phyloP scores from a whole-genome alignment of 1,140 invertebrate genomes.

The Drosophila biarmipes region DNA sequence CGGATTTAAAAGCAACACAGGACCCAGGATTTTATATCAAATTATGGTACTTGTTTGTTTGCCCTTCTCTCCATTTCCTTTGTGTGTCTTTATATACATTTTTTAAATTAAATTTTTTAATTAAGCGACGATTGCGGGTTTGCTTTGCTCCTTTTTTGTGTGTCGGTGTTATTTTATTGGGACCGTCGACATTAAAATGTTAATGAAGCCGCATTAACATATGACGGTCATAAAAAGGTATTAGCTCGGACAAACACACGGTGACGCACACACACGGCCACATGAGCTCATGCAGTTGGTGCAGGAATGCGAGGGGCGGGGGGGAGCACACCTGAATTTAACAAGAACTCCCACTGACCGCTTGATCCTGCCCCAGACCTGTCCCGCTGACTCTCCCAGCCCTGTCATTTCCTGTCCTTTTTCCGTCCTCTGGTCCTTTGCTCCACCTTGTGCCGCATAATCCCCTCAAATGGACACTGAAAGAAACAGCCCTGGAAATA shows the following conservation, averaged over 20 bases:
- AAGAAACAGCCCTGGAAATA: neutral
- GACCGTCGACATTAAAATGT: slow-evolving; percentile 75
- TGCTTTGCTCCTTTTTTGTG: slow-evolving; percentile 14
- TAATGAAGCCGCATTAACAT: slow-evolving; percentile 81
- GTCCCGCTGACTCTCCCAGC: slow-evolving; percentile 17
- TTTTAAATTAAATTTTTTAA: slow-evolving; percentile 77
- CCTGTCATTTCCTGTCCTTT: slow-evolving; percentile 37
- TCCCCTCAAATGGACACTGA: slow-evolving; percentile 40
- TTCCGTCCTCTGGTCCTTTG: slow-evolving; percentile 7
- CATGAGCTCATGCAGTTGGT: slow-evolving; percentile 59
- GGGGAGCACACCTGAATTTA: slow-evolving; percentile 44
- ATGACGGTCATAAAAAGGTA: slow-evolving; percentile 81
- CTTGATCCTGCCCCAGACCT: slow-evolving; percentile 61
- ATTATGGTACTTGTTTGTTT: slow-evolving; percentile 49
- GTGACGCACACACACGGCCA: slow-evolving; percentile 25
- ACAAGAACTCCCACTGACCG: slow-evolving; percentile 69
- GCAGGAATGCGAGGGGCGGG: slow-evolving; percentile 8
- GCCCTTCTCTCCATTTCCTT: slow-evolving; percentile 18
- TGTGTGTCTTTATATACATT: slow-evolving; percentile 57
- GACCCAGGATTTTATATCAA: slow-evolving; percentile 6
- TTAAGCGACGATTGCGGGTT: slow-evolving; percentile 48
- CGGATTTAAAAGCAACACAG: neutral
- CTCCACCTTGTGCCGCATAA: slow-evolving; percentile 70
- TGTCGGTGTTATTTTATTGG: slow-evolving; percentile 54
- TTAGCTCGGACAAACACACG: slow-evolving; percentile 62